Base-by-base conservation (phyloP, 2,113 vertebrate genomes). In the Dascyllus trimaculatus region DNA sequence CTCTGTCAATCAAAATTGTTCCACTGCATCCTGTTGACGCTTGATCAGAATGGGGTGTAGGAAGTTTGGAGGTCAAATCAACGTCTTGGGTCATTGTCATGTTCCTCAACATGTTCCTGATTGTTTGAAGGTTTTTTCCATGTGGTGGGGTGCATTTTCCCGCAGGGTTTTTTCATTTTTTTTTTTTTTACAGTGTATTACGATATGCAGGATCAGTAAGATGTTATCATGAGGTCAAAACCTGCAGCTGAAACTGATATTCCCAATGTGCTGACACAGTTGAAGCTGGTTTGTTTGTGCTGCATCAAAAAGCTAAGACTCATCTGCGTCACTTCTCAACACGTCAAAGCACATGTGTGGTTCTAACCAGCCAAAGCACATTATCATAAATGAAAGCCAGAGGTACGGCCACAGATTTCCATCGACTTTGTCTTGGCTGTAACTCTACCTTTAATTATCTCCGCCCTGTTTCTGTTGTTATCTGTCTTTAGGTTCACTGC, bases 371-470 rank as follows among this genome's bases (percentile, higher is more conserved):
- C 17, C 13, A 21, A 40, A 60, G 45, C 22, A 9, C 15, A 21
- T 32, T 45, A 24, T 70, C 13, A n/a, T 17, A 70, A 60, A 54
- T 15, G 0, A 54, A n/a, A 68, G 21, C 38, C 46, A 11, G 45
- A 64, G 53, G 57, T 15, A n/a, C 24, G 8, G 43, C 18, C 17
- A 17, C 38, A 6, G 24, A 64, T 68, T 56, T 54, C 15, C 19
- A 2, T 29, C 9, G 13, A 11, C 3, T 26, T 48, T 52, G 48
- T 59, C 38, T 65, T 45, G 17, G 52, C 29, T 26, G 61, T 77
- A 62, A 73, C 54, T 64, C 57, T n/a, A 51, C 17, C 86, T 64
- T 58, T 82, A 71, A 63, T 76, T 59, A 66, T 51, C 64, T 52
- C 26, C 59, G 46, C 58, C 18, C 45, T 76, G 54, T 58, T 35